These are phyloP conservation scores for Pipra filicauda DNA, from an alignment of 2,113 vertebrate genomes.

Conservation along the genomic window DNA sequence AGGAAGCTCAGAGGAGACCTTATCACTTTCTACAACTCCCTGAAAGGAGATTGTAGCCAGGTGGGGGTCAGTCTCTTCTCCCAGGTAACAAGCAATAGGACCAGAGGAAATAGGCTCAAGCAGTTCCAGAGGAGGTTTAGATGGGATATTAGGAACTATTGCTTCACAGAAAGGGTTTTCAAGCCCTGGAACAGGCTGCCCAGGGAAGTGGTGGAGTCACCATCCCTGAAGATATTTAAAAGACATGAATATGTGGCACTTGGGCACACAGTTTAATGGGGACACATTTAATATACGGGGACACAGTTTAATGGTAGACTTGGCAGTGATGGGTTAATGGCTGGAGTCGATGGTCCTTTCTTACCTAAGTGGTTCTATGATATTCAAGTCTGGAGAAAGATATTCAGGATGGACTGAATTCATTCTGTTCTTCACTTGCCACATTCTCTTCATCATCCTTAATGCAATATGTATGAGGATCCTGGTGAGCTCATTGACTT, in stretches of 20 bases:
- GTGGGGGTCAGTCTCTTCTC: not conserved
- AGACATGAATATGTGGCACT: accelerated
- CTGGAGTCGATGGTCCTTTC: not conserved
- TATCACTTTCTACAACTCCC: not conserved
- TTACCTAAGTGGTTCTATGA: not conserved
- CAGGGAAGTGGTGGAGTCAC: not conserved
- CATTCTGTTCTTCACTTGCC: not conserved
- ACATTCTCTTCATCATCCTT: not conserved
- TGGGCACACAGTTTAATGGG: not conserved
- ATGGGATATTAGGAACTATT: not conserved
- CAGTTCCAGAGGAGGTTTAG: not conserved
- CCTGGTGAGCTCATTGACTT: not conserved
- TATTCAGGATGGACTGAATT: not conserved
- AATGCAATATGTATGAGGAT: no score
- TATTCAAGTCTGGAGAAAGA: not conserved
- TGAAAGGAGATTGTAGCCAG: not conserved
- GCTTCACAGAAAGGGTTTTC: not conserved
- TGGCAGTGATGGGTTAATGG: not conserved
- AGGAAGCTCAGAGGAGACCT: not conserved
- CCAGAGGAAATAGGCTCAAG: not conserved
- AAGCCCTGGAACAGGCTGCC: not conserved
- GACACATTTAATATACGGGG: no score
- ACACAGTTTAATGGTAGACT: not conserved
- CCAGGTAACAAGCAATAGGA: not conserved
- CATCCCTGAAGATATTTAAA: not conserved